Percentiles rank a stretch among this genome's conserved stretches.
phyloP scores from a whole-genome alignment of 2,888 invertebrate genomes.

The Parnassius smintheus region DNA sequence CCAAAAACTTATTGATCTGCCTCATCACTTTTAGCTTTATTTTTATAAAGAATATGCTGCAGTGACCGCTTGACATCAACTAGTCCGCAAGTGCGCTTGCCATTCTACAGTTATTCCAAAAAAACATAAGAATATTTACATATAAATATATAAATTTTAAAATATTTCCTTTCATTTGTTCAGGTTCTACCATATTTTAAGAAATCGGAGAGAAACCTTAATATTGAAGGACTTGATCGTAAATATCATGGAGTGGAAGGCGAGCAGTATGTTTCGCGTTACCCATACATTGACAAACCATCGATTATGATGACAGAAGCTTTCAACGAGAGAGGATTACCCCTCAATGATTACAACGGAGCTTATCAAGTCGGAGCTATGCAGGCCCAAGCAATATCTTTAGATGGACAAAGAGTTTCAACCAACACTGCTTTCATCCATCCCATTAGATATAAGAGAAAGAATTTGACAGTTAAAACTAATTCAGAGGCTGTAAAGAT shows the following conservation, averaged over 20 bases:
- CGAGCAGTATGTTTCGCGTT: constrained; percentile 81
- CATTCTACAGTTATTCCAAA: no score
- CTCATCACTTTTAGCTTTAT: no score
- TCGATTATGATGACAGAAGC: constrained; percentile 77
- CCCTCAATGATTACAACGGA: constrained; percentile 78
- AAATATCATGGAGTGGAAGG: constrained; percentile 82
- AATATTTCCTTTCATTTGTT: neutral
- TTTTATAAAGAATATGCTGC: no score
- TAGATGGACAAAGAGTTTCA: constrained; percentile 80
- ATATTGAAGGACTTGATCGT: constrained; percentile 68
- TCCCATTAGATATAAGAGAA: constrained; percentile 77
- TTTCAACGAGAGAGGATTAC: constrained; percentile 81
- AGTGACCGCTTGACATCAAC: no score
- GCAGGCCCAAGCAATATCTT: constrained; percentile 78
- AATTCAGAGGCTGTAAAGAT: constrained; percentile 78
- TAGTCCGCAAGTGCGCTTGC: no score
- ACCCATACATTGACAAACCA: constrained; percentile 81
- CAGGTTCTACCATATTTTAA: constrained; percentile 85
- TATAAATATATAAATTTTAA: no score
- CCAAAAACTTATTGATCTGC: no score
- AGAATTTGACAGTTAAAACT: constrained; percentile 75
- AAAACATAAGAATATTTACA: no score
- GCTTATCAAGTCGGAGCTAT: constrained; percentile 78
- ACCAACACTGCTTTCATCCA: constrained; percentile 84
- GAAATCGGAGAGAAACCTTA: constrained; percentile 82